phyloP scores from a whole-genome alignment of 2,888 invertebrate genomes.

The Dasypolia templi region DNA sequence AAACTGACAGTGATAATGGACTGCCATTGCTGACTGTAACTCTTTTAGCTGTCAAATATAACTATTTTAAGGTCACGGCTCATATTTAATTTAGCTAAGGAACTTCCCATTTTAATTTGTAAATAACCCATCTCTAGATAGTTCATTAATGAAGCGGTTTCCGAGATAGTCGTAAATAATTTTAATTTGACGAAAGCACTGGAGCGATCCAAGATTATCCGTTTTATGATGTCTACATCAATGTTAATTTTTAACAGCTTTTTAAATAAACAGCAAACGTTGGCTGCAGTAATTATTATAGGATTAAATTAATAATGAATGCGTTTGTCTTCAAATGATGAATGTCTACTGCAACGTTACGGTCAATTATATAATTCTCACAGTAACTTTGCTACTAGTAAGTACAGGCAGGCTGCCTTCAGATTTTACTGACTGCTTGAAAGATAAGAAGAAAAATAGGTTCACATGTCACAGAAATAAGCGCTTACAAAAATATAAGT shows the following conservation, averaged over 20 bases:
- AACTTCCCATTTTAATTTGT: conserved; percentile 1
- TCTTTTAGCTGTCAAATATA: neutral
- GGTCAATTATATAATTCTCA: neutral
- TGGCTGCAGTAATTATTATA: neutral
- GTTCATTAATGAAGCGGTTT: conserved; percentile 22
- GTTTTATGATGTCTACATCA: conserved; percentile 2
- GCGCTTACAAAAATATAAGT: neutral
- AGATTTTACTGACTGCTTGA: neutral
- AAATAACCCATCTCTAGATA: neutral
- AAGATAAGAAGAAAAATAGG: neutral
- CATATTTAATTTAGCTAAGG: neutral
- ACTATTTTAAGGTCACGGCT: conserved; percentile 5
- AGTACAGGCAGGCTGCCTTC: neutral
- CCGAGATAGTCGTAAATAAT: conserved; percentile 29
- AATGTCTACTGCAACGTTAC: neutral
- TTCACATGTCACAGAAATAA: neutral
- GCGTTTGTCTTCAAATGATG: neutral
- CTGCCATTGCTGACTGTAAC: neutral
- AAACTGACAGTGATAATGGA: neutral
- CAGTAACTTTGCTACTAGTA: conserved; percentile 1
- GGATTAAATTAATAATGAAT: neutral
- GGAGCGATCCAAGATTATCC: conserved; percentile 28
- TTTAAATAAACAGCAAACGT: neutral
- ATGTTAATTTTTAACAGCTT: neutral
- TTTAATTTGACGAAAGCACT: conserved; percentile 29